phyloP scores from a whole-genome alignment of 2,888 invertebrate species.

The Malachius bipustulatus region DNA sequence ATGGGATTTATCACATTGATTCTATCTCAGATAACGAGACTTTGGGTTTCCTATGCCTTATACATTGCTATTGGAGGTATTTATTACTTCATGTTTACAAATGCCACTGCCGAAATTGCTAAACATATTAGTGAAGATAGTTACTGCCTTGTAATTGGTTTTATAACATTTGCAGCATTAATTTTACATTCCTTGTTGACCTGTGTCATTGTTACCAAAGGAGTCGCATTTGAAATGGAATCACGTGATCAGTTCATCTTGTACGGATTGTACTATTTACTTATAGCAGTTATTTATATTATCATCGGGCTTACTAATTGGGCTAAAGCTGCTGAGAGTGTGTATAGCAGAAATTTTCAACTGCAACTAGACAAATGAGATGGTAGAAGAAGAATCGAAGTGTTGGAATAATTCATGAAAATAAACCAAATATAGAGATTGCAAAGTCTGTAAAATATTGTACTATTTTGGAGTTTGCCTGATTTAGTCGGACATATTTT shows the following conservation, averaged over 20 bases:
- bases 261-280: not conserved
- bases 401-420: too few relatives aligned
- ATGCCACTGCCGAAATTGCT: not conserved
- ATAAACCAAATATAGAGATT: too few relatives aligned
- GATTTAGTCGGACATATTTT: too few relatives aligned
- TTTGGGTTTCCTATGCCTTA: not conserved
- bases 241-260: not conserved
- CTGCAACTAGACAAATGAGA: too few relatives aligned
- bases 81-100: not conserved
- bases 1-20: not conserved
- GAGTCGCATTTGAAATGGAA: not conserved
- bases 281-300: not conserved
- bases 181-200: not conserved
- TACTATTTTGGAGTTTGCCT: too few relatives aligned
- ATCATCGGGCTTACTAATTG: constrained; percentile 3
- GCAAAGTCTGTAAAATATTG: too few relatives aligned
- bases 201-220: not conserved
- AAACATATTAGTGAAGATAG: not conserved
- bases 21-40: not conserved
- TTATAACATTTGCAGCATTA: not conserved
- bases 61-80: not conserved
- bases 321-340: not conserved
- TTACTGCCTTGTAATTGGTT: not conserved
- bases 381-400: too few relatives aligned
- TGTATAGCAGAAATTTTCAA: not conserved